Base-by-base conservation (phyloP, 2,113 vertebrate genomes). In the Xenopus laevis region DNA sequence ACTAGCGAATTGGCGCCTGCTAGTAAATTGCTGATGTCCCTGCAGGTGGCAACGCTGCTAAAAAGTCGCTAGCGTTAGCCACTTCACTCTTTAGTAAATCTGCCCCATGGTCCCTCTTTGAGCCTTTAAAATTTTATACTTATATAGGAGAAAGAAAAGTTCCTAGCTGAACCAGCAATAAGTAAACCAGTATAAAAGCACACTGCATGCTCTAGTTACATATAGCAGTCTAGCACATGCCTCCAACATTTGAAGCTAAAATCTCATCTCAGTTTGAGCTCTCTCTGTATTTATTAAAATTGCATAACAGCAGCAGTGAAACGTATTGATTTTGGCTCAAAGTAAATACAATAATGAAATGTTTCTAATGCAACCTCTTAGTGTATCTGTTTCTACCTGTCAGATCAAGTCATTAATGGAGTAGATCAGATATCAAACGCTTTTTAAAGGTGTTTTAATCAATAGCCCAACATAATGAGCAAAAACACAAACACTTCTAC, bases 281-380 rank as follows among this genome's bases (percentile, higher is more conserved):
- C 59, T 55, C 33, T 18, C 59, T 57, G 52, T 68, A 58, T 57
- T 70, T 69, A 70, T 77, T 70, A 77, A 70, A 77, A 64, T 45
- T 70, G 47, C 66, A 70, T 77, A 77, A 70, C 67, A 57, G 50
- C 68, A 27, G 47, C 59, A 57, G 67, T 44, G 74, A 70, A 77
- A 70, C 47, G 16, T 77, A 77, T 77, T 57, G 74, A 77, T 77
- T 77, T 70, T 15, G 50, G 60, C 74, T 77, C 66, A 77, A 64
- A 77, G 74, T 70, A 77, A 70, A 77, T 70, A 59, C 23, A 77
- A 77, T 70, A 77, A 77, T 77, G 67, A 77, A 77, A 77, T 77
- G 65, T 63, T 77, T 77, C 15, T 52, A 77, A 69, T 77, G 67
- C 74, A 65, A 64, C 66, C 67, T 77, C 33, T 68, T 77, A 64